Evolutionary conservation across 2,888 invertebrate species (phyloP), one percentile per base, ranked within the genome.

Genomic region (Lasioglossum oenotherae): DNA sequence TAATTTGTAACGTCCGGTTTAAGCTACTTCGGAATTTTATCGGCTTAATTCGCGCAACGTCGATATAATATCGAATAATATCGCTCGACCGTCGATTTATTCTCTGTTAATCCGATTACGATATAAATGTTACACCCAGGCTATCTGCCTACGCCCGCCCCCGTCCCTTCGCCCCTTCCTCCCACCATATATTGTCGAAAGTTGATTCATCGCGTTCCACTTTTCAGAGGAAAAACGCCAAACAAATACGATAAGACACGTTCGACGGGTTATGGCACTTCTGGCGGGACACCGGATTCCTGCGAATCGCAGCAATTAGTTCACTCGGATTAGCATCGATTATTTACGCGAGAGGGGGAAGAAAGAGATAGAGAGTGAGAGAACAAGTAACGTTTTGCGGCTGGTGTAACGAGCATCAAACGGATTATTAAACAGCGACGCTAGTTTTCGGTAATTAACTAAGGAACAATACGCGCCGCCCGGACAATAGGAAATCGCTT

Each of bases 1-100:
- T 82, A 78, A 84, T 84, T 84, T 76, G 84, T 60, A 64, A 78
- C 84, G 78, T 46, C 41, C 27, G 27, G 71, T 78, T 84, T 75
- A 78, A 84, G 84, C 74, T 84, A 78, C 84, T 84, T 84, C 78
- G 74, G 74, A 78, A 84, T 84, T 84, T 84, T 83, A 84, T 69
- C n/a, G 46, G 72, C 46, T 78, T 84, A 71, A 74, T 74, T 78
- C 57, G 69, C 27, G n/a, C 57, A n/a, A 35, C 60, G 41, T n/a
- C 67, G 44, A 8, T 69, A 60, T 41, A 78, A 78, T 84, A 84
- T 84, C 84, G 64, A 84, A 84, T 84, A 84, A 84, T 84, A 84
- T 84, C 71, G 84, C 41, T 12, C 35, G 38, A 49, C 31, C 71
- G 35, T 69, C 78, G 84, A 84, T 84, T 84, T 84, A 84, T 84